Conservation (phyloP, 2,888 invertebrate species). For the Agonopterix subpropinquella region DNA sequence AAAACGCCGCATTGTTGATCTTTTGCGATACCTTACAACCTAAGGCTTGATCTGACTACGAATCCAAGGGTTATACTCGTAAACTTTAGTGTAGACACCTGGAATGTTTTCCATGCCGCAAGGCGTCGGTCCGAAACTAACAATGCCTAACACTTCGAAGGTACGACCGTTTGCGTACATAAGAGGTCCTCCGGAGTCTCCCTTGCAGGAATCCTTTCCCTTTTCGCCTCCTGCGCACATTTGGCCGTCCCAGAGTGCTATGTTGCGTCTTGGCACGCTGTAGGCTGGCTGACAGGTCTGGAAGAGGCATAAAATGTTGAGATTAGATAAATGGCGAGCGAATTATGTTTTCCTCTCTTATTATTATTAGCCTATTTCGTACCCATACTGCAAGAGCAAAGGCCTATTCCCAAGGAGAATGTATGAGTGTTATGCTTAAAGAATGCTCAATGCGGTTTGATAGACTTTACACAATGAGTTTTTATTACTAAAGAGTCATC, state of each 20-base stretch:
- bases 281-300: conserved; percentile 34
- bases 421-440: no score
- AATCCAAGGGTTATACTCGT: conserved; percentile 77
- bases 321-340: no score
- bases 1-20: neutral
- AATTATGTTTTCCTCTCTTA: no score
- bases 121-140: conserved; percentile 78
- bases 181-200: conserved; percentile 80
- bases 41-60: conserved; percentile 39
- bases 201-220: conserved; percentile 76
- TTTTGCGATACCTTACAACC: conserved; percentile 2
- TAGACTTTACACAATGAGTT: no score
- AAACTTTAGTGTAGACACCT: conserved; percentile 78
- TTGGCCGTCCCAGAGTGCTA: conserved; percentile 33
- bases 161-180: conserved; percentile 49
- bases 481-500: no score
- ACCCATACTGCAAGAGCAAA: no score
- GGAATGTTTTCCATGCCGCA: conserved; percentile 78
- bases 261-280: conserved; percentile 15
- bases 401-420: no score
- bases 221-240: conserved; percentile 77
- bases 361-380: no score
- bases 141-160: conserved; percentile 65
- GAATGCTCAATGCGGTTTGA: no score
- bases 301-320: conserved; percentile 4